These are phyloP conservation scores for Tenualosa ilisha DNA, from an alignment of 2,797 vertebrate genomes.

Conservation along the genomic window DNA sequence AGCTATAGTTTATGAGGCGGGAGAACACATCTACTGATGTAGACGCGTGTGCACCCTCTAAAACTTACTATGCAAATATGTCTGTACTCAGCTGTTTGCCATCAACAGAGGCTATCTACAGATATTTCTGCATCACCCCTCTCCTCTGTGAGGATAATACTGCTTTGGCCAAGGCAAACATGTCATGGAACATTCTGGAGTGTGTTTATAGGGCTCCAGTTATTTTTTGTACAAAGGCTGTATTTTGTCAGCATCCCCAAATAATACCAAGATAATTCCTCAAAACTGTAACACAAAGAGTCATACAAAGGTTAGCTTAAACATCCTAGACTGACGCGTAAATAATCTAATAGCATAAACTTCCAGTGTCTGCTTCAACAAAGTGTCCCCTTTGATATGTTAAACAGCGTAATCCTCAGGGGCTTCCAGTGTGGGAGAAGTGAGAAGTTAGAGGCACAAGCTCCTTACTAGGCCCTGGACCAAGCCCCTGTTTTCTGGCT, in stretches of 20 bases:
- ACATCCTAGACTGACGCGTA: constrained; percentile 55
- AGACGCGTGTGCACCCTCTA: neutral
- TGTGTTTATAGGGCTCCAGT: neutral
- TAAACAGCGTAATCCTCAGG: constrained; percentile 47
- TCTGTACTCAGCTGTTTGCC: neutral
- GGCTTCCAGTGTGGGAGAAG: constrained; percentile 29
- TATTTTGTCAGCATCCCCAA: constrained; percentile 26
- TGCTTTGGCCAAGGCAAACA: neutral
- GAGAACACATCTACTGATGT: neutral
- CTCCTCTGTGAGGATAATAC: neutral
- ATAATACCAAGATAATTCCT: constrained; percentile 50
- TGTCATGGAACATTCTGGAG: neutral
- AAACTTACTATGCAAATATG: neutral
- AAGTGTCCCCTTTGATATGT: constrained; percentile 59
- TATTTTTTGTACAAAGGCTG: neutral
- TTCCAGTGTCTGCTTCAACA: constrained; percentile 47
- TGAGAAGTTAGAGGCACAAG: neutral
- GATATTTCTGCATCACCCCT: neutral
- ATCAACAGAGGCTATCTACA: neutral
- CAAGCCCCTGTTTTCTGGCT: neutral
- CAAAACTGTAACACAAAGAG: constrained; percentile 37
- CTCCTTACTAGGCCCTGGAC: neutral
- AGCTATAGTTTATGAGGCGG: neutral
- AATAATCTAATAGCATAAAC: constrained; percentile 50
- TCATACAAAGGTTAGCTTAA: constrained; percentile 32